A percentile compares a stretch with the other conserved stretches of the same genome.
phyloP scores from a whole-genome alignment of 2,797 vertebrate species.

The Masticophis lateralis region DNA sequence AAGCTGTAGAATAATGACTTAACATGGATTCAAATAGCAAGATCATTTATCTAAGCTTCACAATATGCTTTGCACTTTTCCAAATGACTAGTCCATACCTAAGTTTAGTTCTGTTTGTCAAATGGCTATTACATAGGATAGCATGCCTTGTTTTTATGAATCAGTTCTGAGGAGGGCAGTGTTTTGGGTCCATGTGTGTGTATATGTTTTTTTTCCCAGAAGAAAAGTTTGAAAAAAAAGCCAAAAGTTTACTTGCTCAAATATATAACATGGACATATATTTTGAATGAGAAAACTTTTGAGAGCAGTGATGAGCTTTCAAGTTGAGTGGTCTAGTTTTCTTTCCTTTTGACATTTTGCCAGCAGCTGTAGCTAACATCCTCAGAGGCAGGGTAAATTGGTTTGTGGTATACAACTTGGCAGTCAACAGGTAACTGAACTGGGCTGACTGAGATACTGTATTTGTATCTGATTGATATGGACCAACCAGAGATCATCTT shows the following conservation, averaged over 20 bases:
- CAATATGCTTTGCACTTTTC: neutral
- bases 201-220: neutral
- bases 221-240: neutral
- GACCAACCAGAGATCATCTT: neutral
- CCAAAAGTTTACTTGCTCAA: neutral
- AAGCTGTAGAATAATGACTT: neutral
- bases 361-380: neutral
- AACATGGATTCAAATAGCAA: neutral
- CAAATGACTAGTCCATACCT: neutral
- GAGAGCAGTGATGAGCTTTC: neutral
- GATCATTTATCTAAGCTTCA: neutral
- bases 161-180: neutral
- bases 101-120: neutral
- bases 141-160: neutral
- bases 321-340: neutral
- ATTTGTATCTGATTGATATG: neutral
- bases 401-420: neutral
- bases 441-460: neutral
- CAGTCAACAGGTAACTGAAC: neutral
- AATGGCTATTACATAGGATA: neutral
- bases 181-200: neutral
- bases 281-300: neutral
- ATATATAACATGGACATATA: neutral
- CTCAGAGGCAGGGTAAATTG: neutral
- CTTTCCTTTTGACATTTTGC: neutral